Percentiles rank a stretch among this genome's conserved stretches.
These are phyloP conservation scores for Sander vitreus DNA, from an alignment of 2,113 vertebrate genomes.

Conservation along the genomic window DNA sequence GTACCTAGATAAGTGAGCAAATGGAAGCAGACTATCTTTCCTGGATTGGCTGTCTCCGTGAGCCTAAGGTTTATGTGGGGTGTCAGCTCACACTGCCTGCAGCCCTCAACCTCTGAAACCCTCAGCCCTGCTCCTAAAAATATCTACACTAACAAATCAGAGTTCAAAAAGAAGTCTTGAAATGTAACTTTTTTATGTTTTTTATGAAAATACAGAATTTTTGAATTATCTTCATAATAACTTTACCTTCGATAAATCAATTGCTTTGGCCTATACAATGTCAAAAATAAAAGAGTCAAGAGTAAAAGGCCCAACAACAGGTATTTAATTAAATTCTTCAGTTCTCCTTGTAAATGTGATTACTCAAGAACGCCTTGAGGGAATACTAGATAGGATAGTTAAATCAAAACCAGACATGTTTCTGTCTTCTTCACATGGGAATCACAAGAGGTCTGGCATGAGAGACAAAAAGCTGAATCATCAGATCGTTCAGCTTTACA, in stretches of 20 bases:
- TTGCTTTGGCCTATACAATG: too few species aligned
- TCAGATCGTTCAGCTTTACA: slow-evolving; percentile 18
- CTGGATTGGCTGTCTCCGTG: slow-evolving; percentile 11
- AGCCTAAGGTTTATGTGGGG: slow-evolving; percentile 37
- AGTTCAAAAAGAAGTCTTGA: not conserved
- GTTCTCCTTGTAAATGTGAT: too few species aligned
- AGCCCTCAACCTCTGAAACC: not conserved
- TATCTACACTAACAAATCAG: not conserved
- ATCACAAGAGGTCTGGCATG: not conserved
- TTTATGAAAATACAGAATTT: not conserved
- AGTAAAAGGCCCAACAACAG: too few species aligned
- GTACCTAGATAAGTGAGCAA: slow-evolving; percentile 25
- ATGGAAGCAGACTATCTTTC: slow-evolving; percentile 29
- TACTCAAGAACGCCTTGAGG: too few species aligned
- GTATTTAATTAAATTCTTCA: too few species aligned
- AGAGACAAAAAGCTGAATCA: not conserved
- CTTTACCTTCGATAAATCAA: not conserved
- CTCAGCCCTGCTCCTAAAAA: not conserved
- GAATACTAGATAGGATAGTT: too few species aligned
- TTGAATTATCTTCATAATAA: not conserved
- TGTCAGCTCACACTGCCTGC: slow-evolving; percentile 3
- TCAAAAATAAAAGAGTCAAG: too few species aligned
- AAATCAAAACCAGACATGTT: not conserved
- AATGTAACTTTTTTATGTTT: not conserved
- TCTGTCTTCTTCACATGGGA: not conserved